These are phyloP conservation scores for Drosophila bifasciata DNA, from an alignment of 1,140 invertebrate species.

Conservation along the genomic window DNA sequence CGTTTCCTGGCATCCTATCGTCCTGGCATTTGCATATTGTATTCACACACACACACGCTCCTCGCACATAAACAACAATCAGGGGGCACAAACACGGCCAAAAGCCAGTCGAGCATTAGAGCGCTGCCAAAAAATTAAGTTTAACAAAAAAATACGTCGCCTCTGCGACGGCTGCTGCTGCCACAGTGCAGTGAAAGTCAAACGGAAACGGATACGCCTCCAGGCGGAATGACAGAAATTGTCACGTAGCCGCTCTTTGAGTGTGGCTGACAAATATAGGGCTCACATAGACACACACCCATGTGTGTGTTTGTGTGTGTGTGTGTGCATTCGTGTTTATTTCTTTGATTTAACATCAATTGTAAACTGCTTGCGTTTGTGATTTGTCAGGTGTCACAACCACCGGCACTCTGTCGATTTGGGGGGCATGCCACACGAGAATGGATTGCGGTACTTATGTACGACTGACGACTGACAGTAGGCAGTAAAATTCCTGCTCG, in stretches of 20 bases:
- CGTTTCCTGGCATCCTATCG: conserved; percentile 22
- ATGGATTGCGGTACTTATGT: conserved; percentile 1
- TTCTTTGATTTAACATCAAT: conserved; percentile 75
- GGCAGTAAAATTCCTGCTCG: conserved; percentile 1
- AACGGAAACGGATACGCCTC: conserved; percentile 62
- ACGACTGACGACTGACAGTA: background rate
- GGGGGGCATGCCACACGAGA: too few relatives aligned
- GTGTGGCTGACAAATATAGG: conserved; percentile 43
- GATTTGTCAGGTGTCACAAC: conserved; percentile 59
- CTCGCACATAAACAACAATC: conserved; percentile 61
- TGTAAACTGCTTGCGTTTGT: conserved; percentile 60
- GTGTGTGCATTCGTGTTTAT: conserved; percentile 31
- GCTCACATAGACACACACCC: conserved; percentile 13
- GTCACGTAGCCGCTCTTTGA: conserved; percentile 50
- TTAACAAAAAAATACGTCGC: conserved; percentile 42
- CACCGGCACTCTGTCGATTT: background rate
- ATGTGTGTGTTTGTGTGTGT: conserved; percentile 11
- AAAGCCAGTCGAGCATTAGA: conserved; percentile 39
- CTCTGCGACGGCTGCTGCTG: conserved; percentile 13
- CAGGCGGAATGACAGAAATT: conserved; percentile 63
- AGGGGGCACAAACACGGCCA: conserved; percentile 52
- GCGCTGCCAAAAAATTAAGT: conserved; percentile 54
- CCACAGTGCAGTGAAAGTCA: conserved; percentile 50
- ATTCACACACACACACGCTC: conserved; percentile 33
- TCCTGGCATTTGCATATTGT: conserved; percentile 47